Evolutionary conservation across 2,113 vertebrate genomes (phyloP).

Genomic region (Climacteris rufus): DNA sequence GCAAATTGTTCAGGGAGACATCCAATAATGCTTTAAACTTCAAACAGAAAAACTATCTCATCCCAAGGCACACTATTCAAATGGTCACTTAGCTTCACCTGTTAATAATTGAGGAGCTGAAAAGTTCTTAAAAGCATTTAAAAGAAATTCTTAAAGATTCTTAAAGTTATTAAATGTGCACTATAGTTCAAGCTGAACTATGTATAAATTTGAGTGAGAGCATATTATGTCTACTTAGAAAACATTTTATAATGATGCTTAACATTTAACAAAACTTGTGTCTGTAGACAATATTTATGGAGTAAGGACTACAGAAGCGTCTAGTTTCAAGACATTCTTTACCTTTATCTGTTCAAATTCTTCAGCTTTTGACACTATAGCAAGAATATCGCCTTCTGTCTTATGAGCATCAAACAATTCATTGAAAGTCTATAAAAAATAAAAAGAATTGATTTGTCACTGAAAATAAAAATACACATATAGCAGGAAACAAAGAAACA

Average conservation of each 20-base stretch:
- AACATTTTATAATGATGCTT: background rate
- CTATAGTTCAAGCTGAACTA: background rate
- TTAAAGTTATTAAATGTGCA: background rate
- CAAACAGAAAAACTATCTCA: background rate
- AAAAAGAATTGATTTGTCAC: background rate
- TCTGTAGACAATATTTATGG: background rate
- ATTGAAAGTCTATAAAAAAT: slow-evolving; percentile 89
- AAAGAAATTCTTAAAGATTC: background rate
- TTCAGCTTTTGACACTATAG: slow-evolving; percentile 95
- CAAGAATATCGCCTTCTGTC: slow-evolving; percentile 91
- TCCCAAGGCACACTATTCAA: background rate
- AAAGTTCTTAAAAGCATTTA: slow-evolving; percentile 20
- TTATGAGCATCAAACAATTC: slow-evolving; percentile 92
- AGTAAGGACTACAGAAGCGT: background rate
- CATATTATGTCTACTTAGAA: background rate
- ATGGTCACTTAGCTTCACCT: background rate
- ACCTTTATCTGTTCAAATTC: slow-evolving; percentile 99
- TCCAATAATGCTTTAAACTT: background rate
- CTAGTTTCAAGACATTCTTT: background rate
- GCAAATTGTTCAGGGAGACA: background rate
- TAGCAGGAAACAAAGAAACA: background rate
- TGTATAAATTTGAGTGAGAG: background rate
- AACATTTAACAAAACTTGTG: background rate
- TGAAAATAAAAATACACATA: slow-evolving; percentile 1
- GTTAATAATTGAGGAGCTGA: background rate